phyloP scores from a whole-genome alignment of 2,113 vertebrate genomes.

The Mesoclemmys tuberculata region DNA sequence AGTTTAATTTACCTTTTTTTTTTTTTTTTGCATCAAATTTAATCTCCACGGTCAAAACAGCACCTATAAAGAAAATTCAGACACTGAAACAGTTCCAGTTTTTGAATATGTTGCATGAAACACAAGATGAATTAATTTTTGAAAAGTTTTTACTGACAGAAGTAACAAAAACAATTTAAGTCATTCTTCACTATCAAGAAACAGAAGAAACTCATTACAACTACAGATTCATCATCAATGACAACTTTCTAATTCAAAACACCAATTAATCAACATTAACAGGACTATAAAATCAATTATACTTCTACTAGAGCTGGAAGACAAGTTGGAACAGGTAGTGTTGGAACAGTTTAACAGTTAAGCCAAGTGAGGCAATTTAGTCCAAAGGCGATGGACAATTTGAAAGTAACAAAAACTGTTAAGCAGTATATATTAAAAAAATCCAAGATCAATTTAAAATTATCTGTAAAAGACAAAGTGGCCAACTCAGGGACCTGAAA shows the following conservation, averaged over 20 bases:
- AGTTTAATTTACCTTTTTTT: not conserved
- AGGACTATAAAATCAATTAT: not conserved
- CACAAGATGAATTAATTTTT: not conserved
- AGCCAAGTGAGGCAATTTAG: not conserved
- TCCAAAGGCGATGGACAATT: not conserved
- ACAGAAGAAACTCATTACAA: not conserved
- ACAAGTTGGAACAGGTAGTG: not conserved
- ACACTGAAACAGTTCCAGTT: not conserved
- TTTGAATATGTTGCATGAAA: not conserved
- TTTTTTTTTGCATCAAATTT: not conserved
- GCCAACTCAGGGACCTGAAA: not conserved
- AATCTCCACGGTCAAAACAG: not conserved
- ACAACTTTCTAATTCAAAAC: not conserved
- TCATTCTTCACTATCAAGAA: not conserved
- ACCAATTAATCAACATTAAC: not conserved
- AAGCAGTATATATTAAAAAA: not conserved
- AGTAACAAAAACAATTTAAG: not conserved
- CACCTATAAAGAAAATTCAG: not conserved
- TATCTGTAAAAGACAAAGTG: not conserved
- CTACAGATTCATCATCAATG: not conserved
- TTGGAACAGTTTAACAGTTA: not conserved
- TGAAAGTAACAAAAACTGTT: not conserved
- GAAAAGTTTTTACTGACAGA: not conserved
- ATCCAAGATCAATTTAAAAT: not conserved
- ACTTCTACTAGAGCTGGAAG: not conserved